Base-by-base conservation (phyloP, 2,888 invertebrate genomes). In the Nomada ferruginata region DNA sequence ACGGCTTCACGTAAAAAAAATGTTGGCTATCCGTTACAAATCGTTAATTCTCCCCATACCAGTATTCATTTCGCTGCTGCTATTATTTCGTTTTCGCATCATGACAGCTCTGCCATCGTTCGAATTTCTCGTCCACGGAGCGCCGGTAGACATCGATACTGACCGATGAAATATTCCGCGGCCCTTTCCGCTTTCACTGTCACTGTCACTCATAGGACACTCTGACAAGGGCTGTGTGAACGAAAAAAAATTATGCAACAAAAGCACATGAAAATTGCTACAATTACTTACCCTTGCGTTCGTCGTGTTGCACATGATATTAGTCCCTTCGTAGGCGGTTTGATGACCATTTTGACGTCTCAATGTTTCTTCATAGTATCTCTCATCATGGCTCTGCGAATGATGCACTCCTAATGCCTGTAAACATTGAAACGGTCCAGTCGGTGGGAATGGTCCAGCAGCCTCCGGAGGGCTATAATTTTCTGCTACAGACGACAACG, bases 141-240 rank as follows among this genome's bases (percentile, higher is more conserved):
- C 95, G 2, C 96, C 96, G 13, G 96, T 95, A 13, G 97, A 97
- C 97, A 98, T 98, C 0, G 98, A 98, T 83, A 97, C 97, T 0
- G 98, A 98, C 87, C 98, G 95, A 90, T 97, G 98, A 85, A 98
- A 97, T 70, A 96, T 95, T 18, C 96, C 94, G 75, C 95, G 95
- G 88, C 89, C 95, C 77, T 94, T 95, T 15, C 93, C 93, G 73
- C 94, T 93, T 59, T 95, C 95, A 20, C 94, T 93, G 83, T 95
- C 95, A 86, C 94, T 94, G 78, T 95, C 95, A 69, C 95, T 94
- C 87, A 95, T 91, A 4, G 95, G 95, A 75, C 94, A 94, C 85
- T 95, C 95, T 1, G 95, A 95, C 61, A 95, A 90, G 10, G 95
- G 95, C 94, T 95, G 87, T 13, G 92, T 78, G 73, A 29, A 66